phyloP scores from a whole-genome alignment of 2,888 invertebrate genomes.

The Glomeris marginata region DNA sequence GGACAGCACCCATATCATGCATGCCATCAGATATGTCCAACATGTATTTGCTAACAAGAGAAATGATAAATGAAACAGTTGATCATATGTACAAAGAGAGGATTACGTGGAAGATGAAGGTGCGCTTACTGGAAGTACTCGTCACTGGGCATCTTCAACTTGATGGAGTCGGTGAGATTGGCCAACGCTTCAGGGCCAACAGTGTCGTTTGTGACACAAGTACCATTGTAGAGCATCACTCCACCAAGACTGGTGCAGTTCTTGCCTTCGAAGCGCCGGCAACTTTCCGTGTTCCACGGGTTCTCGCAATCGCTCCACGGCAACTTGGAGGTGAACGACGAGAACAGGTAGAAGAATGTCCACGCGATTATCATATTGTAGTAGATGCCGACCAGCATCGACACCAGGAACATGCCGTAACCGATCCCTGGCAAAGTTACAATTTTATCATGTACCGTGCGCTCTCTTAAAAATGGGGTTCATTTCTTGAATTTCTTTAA shows the following conservation, averaged over 20 bases:
- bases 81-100: too few relatives aligned
- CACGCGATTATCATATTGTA: constrained; percentile 40
- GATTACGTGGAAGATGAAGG: too few relatives aligned
- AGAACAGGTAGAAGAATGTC: constrained; percentile 37
- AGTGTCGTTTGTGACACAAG: constrained; percentile 20
- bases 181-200: constrained; percentile 19
- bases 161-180: constrained; percentile 18
- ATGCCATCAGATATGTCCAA: constrained; percentile 28
- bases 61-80: too few relatives aligned
- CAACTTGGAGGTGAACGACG: constrained; percentile 30
- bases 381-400: constrained; percentile 36
- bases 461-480: too few relatives aligned
- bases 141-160: constrained; percentile 32
- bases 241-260: constrained; percentile 30
- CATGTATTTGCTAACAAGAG: constrained; percentile 28
- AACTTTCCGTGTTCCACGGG: constrained; percentile 31
- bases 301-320: constrained; percentile 34
- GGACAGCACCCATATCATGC: constrained; percentile 25
- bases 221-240: constrained; percentile 25
- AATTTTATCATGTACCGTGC: too few relatives aligned
- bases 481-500: background rate
- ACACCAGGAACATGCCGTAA: constrained; percentile 38
- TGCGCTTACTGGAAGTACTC: constrained; percentile 37
- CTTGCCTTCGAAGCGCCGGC: constrained; percentile 22
- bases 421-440: constrained; percentile 32